Evolutionary conservation across 2,888 invertebrate genomes (phyloP).

Genomic region (Pachliopta kotzebuea): DNA sequence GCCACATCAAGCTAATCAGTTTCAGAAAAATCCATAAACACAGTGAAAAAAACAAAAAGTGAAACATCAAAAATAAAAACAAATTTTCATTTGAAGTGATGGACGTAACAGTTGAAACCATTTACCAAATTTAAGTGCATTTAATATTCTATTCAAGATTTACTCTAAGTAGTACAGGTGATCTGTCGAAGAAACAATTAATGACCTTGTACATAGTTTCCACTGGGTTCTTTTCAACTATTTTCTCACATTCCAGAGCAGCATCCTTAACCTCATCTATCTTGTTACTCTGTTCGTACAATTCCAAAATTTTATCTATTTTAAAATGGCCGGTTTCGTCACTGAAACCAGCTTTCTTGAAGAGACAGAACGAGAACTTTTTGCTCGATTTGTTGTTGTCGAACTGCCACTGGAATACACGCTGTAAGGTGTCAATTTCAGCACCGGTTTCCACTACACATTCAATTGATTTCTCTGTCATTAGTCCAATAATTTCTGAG

Average conservation of each 20-base stretch:
- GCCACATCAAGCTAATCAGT: too few relatives aligned
- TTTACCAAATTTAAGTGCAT: not conserved
- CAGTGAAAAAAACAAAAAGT: too few relatives aligned
- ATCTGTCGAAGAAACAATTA: constrained; percentile 21
- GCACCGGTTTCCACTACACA: constrained; percentile 36
- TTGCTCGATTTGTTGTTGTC: constrained; percentile 48
- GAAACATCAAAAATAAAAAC: too few relatives aligned
- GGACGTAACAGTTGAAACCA: not conserved
- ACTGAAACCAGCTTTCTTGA: constrained; percentile 44
- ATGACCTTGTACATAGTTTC: constrained; percentile 17
- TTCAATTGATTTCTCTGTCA: constrained; percentile 34
- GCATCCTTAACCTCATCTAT: constrained; percentile 8
- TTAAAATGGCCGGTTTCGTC: constrained; percentile 47
- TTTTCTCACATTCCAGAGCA: constrained; percentile 15
- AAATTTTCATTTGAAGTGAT: too few relatives aligned
- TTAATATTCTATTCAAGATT: not conserved
- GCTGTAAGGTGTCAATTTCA: constrained; percentile 31
- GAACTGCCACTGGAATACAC: constrained; percentile 46
- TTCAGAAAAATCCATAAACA: too few relatives aligned
- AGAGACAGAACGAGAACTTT: constrained; percentile 54
- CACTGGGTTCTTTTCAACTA: constrained; percentile 1
- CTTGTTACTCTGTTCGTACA: constrained; percentile 10
- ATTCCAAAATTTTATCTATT: constrained; percentile 42
- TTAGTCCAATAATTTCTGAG: constrained; percentile 7
- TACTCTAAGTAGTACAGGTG: constrained; percentile 21